Evolutionary conservation across 1,140 invertebrate species (phyloP), one percentile per base, ranked within the genome.

Genomic region (Drosophila rhopaloa): DNA sequence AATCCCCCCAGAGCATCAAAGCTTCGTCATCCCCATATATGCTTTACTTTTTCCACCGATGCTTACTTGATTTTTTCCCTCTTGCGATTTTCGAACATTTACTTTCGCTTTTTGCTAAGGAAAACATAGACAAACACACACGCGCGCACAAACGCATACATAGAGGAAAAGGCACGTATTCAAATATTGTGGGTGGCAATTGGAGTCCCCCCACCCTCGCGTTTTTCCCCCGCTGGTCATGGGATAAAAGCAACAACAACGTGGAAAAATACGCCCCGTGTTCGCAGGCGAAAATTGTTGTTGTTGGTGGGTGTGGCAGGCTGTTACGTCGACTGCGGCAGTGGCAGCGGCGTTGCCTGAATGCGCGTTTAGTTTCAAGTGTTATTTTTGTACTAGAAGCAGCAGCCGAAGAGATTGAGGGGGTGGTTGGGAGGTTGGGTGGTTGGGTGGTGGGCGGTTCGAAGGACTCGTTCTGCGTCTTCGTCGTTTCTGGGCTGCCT

Each of bases 21-120:
- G 29, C 38, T 65, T 68, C 65, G 65, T 44, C 37, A 44, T 38
- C 19, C 19, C 27, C 13, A 8, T 7, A 24, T 6, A 10, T 65
- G 14, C 66, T 78, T 59, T 56, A 51, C 16, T 13, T 54, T 56
- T 72, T 59, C 43, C 44, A 62, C 74, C 61, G 61, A 86, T 88
- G 83, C 83, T 83, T 88, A 79, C 83, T 86, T 86, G 83, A 86
- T 86, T 86, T 86, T 86, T 86, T 83, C 83, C 88, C 88, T 76
- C 84, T 89, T 89, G 83, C 85, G 81, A 89, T 89, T 89, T 89
- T 89, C 84, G 89, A 89, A 89, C 84, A 89, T 89, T 89, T 89
- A 89, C 84, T 89, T 89, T 89, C 86, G 86, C 85, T 84, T 89
- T 85, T 90, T 63, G 70, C 80, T 58, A 90, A 90, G 54, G 77